Conservation (phyloP, 2,888 invertebrate genomes). For the Pteria penguin region DNA sequence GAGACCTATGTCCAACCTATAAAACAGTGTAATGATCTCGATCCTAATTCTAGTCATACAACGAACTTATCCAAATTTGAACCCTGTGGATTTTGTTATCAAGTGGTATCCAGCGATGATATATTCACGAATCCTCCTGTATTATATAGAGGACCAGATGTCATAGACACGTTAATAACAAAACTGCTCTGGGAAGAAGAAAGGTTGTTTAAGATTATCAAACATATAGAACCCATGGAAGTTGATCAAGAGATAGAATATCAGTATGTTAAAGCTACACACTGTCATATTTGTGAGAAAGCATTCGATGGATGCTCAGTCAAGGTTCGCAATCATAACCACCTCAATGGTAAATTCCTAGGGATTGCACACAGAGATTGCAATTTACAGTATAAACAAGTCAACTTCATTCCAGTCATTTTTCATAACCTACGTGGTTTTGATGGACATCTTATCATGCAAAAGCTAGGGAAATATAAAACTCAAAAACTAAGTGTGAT, state of each 20-base stretch:
- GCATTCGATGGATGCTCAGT: conserved; percentile 3
- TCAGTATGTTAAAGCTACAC: conserved; percentile 6
- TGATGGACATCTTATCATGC: conserved; percentile 31
- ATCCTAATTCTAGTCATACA: conserved; percentile 11
- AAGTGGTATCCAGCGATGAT: conserved; percentile 34
- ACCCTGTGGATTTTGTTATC: conserved; percentile 39
- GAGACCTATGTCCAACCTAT: conserved; percentile 37
- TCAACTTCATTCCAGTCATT: conserved; percentile 25
- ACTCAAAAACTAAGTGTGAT: conserved; percentile 10
- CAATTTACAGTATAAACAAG: conserved; percentile 21
- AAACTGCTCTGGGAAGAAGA: conserved; percentile 35
- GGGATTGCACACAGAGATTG: conserved; percentile 27
- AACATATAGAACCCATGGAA: too few relatives aligned
- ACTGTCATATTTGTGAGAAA: conserved; percentile 35
- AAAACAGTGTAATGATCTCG: conserved; percentile 18
- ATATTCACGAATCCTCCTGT: conserved; percentile 39
- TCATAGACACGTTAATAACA: conserved; percentile 29
- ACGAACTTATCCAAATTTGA: conserved; percentile 18
- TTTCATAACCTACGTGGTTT: conserved; percentile 32
- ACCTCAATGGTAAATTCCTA: conserved; percentile 19
- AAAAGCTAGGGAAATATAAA: conserved; percentile 21
- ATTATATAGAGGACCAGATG: conserved; percentile 36
- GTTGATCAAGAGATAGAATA: too few relatives aligned
- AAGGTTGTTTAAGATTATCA: conserved; percentile 30
- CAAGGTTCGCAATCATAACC: conserved; percentile 27